These are phyloP conservation scores for Melanotaenia nigrans DNA, from an alignment of 2,797 vertebrate genomes.

Conservation along the genomic window DNA sequence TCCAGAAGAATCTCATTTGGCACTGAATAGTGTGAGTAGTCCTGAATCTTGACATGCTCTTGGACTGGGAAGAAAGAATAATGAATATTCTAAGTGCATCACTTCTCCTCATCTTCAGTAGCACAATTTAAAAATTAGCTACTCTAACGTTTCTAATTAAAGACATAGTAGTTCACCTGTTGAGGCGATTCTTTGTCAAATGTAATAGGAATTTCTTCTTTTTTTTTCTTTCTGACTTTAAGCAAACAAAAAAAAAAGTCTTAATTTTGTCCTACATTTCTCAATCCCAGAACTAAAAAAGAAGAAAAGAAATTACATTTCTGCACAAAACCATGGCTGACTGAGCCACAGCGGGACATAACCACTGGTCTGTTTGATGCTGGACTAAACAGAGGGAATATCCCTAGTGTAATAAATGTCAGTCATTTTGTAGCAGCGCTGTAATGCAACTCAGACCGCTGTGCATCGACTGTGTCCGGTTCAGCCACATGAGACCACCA, in stretches of 20 bases:
- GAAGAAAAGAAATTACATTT: not conserved
- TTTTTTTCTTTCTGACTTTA: not conserved
- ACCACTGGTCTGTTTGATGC: constrained; percentile 3
- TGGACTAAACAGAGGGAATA: not conserved
- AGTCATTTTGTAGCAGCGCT: constrained; percentile 3
- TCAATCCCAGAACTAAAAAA: not conserved
- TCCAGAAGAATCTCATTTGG: constrained; percentile 58
- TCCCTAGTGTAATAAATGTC: constrained; percentile 4
- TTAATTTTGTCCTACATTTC: not conserved
- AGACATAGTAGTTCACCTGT: too few relatives aligned
- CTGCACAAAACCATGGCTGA: constrained; percentile 1
- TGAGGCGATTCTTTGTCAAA: too few relatives aligned
- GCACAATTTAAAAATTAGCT: not conserved
- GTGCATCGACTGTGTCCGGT: not conserved
- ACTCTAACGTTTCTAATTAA: not conserved
- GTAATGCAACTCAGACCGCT: not conserved
- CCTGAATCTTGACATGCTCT: constrained; percentile 35
- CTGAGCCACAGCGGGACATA: not conserved
- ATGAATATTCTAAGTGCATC: not conserved
- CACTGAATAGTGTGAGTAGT: constrained; percentile 30
- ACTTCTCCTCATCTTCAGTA: not conserved
- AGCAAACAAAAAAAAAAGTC: too few relatives aligned
- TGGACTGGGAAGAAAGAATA: constrained; percentile 15
- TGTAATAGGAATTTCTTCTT: too few relatives aligned
- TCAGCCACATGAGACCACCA: not conserved